phyloP scores from a whole-genome alignment of 2,888 invertebrate species.

The Apamea crenata region DNA sequence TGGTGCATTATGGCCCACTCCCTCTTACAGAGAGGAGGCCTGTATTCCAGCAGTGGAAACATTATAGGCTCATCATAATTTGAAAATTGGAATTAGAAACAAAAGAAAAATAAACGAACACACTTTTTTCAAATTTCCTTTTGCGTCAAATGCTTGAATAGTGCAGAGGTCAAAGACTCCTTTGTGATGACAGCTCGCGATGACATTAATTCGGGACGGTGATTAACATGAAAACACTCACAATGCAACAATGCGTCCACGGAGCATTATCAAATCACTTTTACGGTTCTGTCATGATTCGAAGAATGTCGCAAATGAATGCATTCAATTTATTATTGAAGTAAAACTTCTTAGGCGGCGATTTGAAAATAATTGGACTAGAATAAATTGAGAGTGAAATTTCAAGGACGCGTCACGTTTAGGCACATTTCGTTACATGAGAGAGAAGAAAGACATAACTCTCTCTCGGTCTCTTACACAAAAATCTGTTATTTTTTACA shows the following conservation, averaged over 20 bases:
- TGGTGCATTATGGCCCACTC: too few relatives aligned
- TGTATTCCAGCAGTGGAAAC: too few relatives aligned
- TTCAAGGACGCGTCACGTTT: neutral
- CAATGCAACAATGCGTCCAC: conserved; percentile 47
- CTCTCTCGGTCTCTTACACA: neutral
- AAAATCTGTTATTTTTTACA: neutral
- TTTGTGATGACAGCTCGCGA: conserved; percentile 15
- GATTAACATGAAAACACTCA: conserved; percentile 33
- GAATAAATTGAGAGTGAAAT: neutral
- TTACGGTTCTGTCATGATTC: conserved; percentile 9
- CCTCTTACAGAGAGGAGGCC: too few relatives aligned
- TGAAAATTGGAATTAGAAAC: neutral
- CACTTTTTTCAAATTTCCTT: neutral
- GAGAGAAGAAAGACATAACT: neutral
- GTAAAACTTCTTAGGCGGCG: neutral
- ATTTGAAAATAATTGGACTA: neutral
- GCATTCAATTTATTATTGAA: neutral
- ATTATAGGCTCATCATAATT: neutral
- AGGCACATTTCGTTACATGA: neutral
- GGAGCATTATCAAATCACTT: conserved; percentile 23
- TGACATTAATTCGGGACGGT: conserved; percentile 30
- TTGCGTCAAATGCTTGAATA: neutral
- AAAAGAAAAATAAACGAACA: neutral
- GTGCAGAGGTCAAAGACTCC: conserved; percentile 32
- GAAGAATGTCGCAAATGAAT: conserved; percentile 8